A percentile compares a stretch with the other conserved stretches of the same genome.
phyloP scores from a whole-genome alignment of 2,888 invertebrate genomes.

The Cataglyphis rosenhaueri region DNA sequence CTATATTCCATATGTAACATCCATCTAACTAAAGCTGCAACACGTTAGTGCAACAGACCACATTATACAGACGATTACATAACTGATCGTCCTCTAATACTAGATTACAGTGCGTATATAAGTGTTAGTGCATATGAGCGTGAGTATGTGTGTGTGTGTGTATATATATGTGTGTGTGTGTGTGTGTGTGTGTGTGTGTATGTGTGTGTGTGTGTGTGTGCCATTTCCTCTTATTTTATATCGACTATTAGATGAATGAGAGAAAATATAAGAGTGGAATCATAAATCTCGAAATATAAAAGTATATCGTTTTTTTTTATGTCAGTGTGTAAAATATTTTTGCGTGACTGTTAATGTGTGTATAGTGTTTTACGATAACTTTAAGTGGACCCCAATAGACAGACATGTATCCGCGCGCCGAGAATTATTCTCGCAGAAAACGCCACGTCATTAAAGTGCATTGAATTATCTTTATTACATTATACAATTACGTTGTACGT shows the following conservation, averaged over 20 bases:
- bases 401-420: conserved; percentile 76
- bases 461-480: neutral
- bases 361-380: conserved; percentile 73
- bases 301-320: neutral
- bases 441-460: neutral
- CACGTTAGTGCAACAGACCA: conserved; percentile 38
- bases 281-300: neutral
- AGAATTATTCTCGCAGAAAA: conserved; percentile 57
- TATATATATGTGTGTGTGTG: too few relatives aligned
- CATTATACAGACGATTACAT: conserved; percentile 65
- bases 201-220: neutral
- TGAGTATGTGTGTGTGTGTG: neutral
- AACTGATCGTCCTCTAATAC: conserved; percentile 47
- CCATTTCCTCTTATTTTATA: neutral
- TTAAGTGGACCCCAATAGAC: conserved; percentile 83
- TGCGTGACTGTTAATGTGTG: conserved; percentile 65
- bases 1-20: neutral
- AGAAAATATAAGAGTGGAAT: conserved; percentile 27
- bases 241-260: neutral
- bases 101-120: conserved; percentile 51
- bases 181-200: neutral
- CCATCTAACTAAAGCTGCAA: conserved; percentile 7
- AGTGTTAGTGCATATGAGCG: conserved; percentile 20
- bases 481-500: neutral
- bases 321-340: conserved; percentile 74